Evolutionary conservation across 2,888 invertebrate species (phyloP).

Genomic region (Phaonia tiefii): DNA sequence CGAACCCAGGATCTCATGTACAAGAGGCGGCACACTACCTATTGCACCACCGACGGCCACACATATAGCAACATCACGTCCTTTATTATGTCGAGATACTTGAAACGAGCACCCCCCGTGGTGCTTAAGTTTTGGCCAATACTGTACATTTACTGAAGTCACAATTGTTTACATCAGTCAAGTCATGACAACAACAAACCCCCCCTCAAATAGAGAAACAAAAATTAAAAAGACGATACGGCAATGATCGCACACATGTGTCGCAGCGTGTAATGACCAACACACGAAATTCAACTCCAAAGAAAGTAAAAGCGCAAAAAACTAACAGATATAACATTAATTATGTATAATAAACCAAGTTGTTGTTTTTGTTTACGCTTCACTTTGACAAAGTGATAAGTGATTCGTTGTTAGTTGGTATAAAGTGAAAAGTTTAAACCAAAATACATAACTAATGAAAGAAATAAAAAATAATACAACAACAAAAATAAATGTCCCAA

Average conservation of each 20-base stretch:
- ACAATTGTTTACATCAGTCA: not conserved
- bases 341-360: slow-evolving; percentile 32
- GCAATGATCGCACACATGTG: not conserved
- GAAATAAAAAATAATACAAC: not conserved
- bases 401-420: not conserved
- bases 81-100: too few relatives aligned
- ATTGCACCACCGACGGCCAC: too few relatives aligned
- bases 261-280: slow-evolving; percentile 41
- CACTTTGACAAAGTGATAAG: slow-evolving; percentile 19
- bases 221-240: slow-evolving; percentile 9
- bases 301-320: slow-evolving; percentile 47
- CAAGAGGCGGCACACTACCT: too few relatives aligned
- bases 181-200: not conserved
- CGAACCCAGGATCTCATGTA: too few relatives aligned
- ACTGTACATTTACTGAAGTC: too few relatives aligned
- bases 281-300: slow-evolving; percentile 42
- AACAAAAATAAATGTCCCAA: not conserved
- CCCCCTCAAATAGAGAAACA: not conserved
- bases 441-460: too few relatives aligned
- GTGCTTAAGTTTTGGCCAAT: too few relatives aligned
- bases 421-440: slow-evolving; percentile 23
- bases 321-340: slow-evolving; percentile 28
- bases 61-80: too few relatives aligned
- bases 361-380: slow-evolving; percentile 15
- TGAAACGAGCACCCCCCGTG: too few relatives aligned